A percentile compares a stretch with the other conserved stretches of the same genome.
Evolutionary conservation across 2,888 invertebrate genomes (phyloP).

Genomic region (Cheilosia vulpina): DNA sequence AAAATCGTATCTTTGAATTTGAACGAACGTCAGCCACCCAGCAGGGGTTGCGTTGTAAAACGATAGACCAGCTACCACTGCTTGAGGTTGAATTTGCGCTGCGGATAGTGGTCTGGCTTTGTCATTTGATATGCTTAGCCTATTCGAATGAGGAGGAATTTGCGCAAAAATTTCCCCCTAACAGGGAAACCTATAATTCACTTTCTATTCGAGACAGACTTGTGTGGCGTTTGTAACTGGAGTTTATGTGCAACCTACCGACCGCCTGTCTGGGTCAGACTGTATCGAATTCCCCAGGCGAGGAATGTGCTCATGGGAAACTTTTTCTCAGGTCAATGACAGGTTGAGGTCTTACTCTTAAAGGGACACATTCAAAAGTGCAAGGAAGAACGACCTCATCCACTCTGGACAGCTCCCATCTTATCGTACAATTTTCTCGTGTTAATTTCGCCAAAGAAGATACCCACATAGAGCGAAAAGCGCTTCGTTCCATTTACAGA

Average conservation of each 20-base stretch:
- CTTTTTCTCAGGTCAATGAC: background rate
- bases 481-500: constrained; percentile 8
- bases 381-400: background rate
- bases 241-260: background rate
- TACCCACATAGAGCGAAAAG: background rate
- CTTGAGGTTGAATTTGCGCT: constrained; percentile 55
- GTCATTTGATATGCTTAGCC: constrained; percentile 61
- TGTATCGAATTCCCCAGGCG: constrained; percentile 30
- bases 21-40: constrained; percentile 33
- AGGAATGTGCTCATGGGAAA: constrained; percentile 55
- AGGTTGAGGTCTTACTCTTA: background rate
- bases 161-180: constrained; percentile 19
- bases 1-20: constrained; percentile 46
- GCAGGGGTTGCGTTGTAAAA: constrained; percentile 67
- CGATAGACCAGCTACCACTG: constrained; percentile 53
- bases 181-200: constrained; percentile 43
- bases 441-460: constrained; percentile 32
- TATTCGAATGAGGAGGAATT: constrained; percentile 25
- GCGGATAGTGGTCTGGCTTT: constrained; percentile 15
- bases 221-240: constrained; percentile 8
- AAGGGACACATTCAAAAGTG: too few species aligned
- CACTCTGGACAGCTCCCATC: background rate
- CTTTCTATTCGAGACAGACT: constrained; percentile 47
- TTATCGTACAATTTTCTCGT: constrained; percentile 9
- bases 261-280: constrained; percentile 55